Conservation (phyloP, 2,113 vertebrate species). For the Coregonus clupeaformis region DNA sequence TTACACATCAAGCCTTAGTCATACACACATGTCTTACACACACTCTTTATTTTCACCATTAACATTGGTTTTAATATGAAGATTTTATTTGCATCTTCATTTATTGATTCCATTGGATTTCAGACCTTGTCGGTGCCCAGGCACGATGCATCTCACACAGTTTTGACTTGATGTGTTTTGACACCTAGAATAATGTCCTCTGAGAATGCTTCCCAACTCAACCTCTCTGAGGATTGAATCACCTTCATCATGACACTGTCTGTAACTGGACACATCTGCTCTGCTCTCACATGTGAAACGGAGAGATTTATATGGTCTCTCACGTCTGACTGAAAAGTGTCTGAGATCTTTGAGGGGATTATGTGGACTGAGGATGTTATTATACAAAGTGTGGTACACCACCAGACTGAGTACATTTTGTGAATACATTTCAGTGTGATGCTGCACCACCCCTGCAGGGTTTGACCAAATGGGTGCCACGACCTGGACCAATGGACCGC, state of each 20-base stretch:
- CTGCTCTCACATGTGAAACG: neutral
- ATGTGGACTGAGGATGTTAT: no score
- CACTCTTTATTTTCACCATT: neutral
- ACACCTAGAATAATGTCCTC: conserved; percentile 38
- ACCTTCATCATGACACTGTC: neutral
- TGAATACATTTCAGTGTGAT: neutral
- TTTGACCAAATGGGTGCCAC: conserved; percentile 59
- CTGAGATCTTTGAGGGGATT: no score
- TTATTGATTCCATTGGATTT: no score
- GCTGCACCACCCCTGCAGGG: conserved; percentile 30
- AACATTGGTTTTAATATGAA: neutral
- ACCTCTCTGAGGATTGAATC: neutral
- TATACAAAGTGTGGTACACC: no score
- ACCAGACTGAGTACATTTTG: no score
- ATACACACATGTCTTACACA: conserved; percentile 4
- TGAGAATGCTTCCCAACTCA: conserved; percentile 9
- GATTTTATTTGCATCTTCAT: no score
- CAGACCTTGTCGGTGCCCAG: neutral
- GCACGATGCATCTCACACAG: neutral
- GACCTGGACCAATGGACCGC: conserved; percentile 52
- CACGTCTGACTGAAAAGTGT: neutral
- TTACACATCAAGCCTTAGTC: no score
- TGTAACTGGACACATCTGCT: neutral
- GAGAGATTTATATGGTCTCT: neutral
- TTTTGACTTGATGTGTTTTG: conserved; percentile 18